Evolutionary conservation across 2,797 vertebrate genomes (phyloP).

Genomic region (Neosilurus hyrtlii): DNA sequence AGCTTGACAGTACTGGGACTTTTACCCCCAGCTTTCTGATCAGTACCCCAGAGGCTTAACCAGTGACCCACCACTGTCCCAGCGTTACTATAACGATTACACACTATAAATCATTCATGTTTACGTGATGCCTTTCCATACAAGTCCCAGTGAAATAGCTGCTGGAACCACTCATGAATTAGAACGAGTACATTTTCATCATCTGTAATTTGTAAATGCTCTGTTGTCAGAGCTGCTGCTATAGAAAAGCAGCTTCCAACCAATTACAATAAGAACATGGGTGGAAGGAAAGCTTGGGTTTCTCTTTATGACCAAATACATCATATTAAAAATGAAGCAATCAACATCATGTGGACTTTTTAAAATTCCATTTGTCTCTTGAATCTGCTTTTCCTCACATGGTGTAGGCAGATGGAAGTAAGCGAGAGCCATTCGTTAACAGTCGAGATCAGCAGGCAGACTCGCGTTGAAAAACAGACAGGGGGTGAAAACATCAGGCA

Average conservation of each 20-base stretch:
- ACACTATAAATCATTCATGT: background rate
- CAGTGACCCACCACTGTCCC: too few species aligned
- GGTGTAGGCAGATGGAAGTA: background rate
- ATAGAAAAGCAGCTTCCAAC: background rate
- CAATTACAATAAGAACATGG: background rate
- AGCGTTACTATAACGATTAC: background rate
- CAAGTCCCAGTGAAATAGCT: background rate
- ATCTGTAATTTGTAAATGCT: background rate
- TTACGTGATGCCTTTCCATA: background rate
- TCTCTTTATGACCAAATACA: too few species aligned
- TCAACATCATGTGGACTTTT: background rate
- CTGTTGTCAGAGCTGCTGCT: background rate
- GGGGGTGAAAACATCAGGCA: background rate
- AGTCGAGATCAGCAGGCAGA: conserved; percentile 18
- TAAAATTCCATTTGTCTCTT: background rate
- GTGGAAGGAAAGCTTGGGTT: background rate
- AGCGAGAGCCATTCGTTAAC: background rate
- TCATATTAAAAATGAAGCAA: background rate
- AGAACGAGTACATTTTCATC: background rate
- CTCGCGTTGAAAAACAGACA: background rate
- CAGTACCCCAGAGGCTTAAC: too few species aligned
- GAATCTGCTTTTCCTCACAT: background rate
- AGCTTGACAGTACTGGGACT: too few species aligned
- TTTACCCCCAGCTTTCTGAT: too few species aligned
- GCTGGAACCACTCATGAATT: background rate